Base-by-base conservation (phyloP, 2,888 invertebrate genomes). In the Diarsia brunnea region DNA sequence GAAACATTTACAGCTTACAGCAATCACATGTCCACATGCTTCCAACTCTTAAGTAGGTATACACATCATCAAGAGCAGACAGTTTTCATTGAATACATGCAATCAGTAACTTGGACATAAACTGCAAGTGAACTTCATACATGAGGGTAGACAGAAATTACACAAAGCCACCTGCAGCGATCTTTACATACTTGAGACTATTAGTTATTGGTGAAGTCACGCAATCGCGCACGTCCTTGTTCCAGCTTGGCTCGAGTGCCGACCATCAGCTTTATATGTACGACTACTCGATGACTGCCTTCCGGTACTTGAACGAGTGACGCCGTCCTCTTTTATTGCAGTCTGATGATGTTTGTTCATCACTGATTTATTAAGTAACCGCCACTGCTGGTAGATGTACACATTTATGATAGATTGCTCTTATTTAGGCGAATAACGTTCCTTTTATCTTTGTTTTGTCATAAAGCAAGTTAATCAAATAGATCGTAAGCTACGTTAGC, bases 341-440 rank as follows among this genome's bases (percentile, higher is more conserved):
- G 49, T n/a, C 27, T 58, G 8, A 38, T 7, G 38, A 38, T 38
- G 58, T 31, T 27, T 27, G 43, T 49, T 75, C n/a, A 65, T 74
- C 49, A 74, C 49, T 51, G 51, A 75, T 75, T 65, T 66, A 75
- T 65, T 75, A 27, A 24, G 38, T 38, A 55, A 24, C n/a, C 38
- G 19, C n/a, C 19, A 2, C 31, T 45, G n/a, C 60, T 38, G 27
- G 21, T 19, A 63, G 19, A 43, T 38, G 27, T 66, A 45, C 31
- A 63, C 19, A 4, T 27, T 38, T 51, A 43, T 69, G n/a, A 76
- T 53, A 55, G 47, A 68, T 68, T 49, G 61, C 19, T 75, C 16
- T 61, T 47, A 10, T 68, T 60, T 47, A n/a, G 21, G 53, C 11
- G 51, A 61, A 47, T 75, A 21, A 19, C 76, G 27, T 53, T 75